Evolutionary conservation across 1,140 invertebrate genomes (phyloP), one percentile per base, ranked within the genome.

Genomic region (Mactra quadrangularis): DNA sequence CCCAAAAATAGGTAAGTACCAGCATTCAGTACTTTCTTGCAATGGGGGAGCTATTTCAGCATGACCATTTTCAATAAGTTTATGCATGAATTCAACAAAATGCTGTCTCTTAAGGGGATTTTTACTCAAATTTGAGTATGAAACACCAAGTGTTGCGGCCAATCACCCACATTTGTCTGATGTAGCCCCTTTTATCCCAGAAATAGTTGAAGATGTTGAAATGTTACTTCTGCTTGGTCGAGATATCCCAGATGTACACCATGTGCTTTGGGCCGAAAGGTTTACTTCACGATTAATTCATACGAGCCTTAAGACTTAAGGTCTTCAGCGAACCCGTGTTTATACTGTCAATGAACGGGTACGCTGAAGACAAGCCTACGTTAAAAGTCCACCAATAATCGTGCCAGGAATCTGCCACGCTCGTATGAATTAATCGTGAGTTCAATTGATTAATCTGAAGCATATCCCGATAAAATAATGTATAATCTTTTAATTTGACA

Each of bases 1-100:
- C 13, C 79, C 83, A 84, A 87, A 87, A 9, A 83, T 74, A 1
- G 78, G 86, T 50, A 87, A 60, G 60, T 81, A 85, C 83, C 83
- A 87, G 38, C 68, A 85, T 50, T 85, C 86, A 15, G 25, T 33
- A 41, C 33, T 33, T 0, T 57, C 29, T 19, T 41, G 22, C 50
- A 33, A 25, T 0, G 1, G 22, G 29, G 83, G 87, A 7, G 83
- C 85, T n/a, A 79, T 15, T 83, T 86, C 85, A 52, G 85, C 83
- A 83, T 83, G 70, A 35, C 53, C 75, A 41, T 66, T 66, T 1
- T 13, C 47, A 53, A 78, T 19, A 6, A 78, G 13, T 35, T 64
- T 78, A 29, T 25, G 0, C 60, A 78, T 78, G 75, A 78, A 78
- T 4, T 52, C 60, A 25, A 78, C 31, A 27, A 82, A 79, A 53